Evolutionary conservation across 1,140 invertebrate genomes (phyloP), one percentile per base, ranked within the genome.

Genomic region (Helicoverpa armigera): DNA sequence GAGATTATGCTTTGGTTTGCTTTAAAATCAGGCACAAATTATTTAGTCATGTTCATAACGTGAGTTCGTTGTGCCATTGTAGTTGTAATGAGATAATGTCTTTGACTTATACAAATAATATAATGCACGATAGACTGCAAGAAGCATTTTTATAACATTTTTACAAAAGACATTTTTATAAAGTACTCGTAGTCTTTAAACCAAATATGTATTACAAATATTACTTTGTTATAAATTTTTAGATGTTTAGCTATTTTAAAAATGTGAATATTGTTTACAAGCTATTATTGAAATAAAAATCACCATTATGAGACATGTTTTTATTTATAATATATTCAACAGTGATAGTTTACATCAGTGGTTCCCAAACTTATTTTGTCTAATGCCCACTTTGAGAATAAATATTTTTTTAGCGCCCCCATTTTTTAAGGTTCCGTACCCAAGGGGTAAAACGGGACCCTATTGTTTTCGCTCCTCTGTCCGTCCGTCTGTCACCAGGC

Each of bases 121-220:
- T 60, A 78, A 73, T 78, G 43, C 80, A 79, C 43, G 72, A 89
- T 88, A 90, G 88, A 93, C 89, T 92, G 91, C 89, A 82, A 79
- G 85, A 83, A 87, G 85, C 86, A 91, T 91, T 91, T 90, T 89
- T 89, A 82, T 87, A 87, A 77, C 76, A 79, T 75, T 87, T 86
- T 86, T 88, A 87, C 80, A 92, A 93, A 94, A 94, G 92, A 93
- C 92, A 92, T 83, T 86, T 82, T 86, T 88, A 80, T 77, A 72
- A 77, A 79, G 35, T 79, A 70, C 76, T 65, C 83, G 82, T 91
- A 92, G 90, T 91, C 87, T 69, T 83, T 88, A 89, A 91, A 93
- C 93, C 92, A 94, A 94, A 93, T 92, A 90, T 90, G 86, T 90
- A 82, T 87, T 88, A 82, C 82, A 86, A 83, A 85, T 89, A 83